Conservation (phyloP, 2,113 vertebrate genomes). For the Brachyhypopomus occidentalis region DNA sequence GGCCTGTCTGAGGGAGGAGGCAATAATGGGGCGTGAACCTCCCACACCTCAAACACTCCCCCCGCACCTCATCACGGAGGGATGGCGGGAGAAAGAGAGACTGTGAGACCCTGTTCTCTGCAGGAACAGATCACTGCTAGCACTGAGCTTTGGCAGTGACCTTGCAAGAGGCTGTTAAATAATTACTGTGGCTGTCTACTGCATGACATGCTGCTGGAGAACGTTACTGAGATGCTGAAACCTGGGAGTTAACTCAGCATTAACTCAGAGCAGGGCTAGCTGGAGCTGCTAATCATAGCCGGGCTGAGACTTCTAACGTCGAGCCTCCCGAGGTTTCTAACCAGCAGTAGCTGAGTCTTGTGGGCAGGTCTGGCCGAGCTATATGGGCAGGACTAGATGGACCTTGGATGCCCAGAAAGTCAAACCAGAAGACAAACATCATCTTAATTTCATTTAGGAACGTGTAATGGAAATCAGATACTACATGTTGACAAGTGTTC, state of each 20-base stretch:
- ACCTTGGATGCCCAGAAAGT: too few relatives aligned
- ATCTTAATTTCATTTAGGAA: too few relatives aligned
- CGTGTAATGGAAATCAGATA: too few relatives aligned
- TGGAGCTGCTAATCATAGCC: neutral
- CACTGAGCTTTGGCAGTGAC: conserved; percentile 23
- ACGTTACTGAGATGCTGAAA: conserved; percentile 36
- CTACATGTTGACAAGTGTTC: too few relatives aligned
- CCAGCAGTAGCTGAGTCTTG: neutral
- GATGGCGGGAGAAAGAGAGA: conserved; percentile 17
- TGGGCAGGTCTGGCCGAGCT: too few relatives aligned
- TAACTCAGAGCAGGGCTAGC: neutral
- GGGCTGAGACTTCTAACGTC: too few relatives aligned
- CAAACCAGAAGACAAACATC: too few relatives aligned
- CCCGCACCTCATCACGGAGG: conserved; percentile 28
- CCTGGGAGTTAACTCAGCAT: conserved; percentile 36
- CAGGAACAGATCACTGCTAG: conserved; percentile 11
- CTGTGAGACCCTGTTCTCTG: conserved; percentile 31
- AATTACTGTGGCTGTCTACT: conserved; percentile 46
- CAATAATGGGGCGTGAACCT: conserved; percentile 47
- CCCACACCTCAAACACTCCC: conserved; percentile 21
- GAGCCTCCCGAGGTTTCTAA: too few relatives aligned
- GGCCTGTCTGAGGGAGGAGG: conserved; percentile 69
- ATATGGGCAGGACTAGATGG: too few relatives aligned
- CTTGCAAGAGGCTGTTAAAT: conserved; percentile 48
- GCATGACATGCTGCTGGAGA: conserved; percentile 41